A percentile compares a stretch with the other conserved stretches of the same genome.
These are phyloP conservation scores for human (Homo sapiens) DNA, from an alignment of 2,113 vertebrate species.

Conservation along the genomic window DNA sequence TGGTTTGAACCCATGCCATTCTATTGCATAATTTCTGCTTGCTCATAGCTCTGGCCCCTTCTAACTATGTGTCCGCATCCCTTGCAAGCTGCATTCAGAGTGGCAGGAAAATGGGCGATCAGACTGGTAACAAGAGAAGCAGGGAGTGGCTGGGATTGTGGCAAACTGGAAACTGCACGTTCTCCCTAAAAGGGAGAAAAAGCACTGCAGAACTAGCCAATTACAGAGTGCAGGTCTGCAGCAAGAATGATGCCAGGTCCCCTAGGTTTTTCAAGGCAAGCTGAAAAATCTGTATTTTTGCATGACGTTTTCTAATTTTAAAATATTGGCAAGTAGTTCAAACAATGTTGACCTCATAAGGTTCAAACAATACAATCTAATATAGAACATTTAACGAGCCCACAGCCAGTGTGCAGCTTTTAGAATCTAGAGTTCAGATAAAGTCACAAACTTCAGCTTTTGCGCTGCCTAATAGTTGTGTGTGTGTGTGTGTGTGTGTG, in stretches of 20 bases:
- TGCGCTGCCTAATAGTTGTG: background rate
- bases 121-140: background rate
- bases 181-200: background rate
- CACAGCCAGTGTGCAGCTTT: background rate
- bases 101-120: background rate
- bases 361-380: background rate
- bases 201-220: background rate
- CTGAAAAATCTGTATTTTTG: background rate
- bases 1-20: background rate
- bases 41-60: background rate
- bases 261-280: background rate
- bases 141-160: background rate
- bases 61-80: background rate
- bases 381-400: background rate
- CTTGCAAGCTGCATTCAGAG: background rate
- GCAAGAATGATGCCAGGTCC: accelerated
- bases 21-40: slow-evolving; percentile 5
- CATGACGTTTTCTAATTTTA: background rate
- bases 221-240: background rate
- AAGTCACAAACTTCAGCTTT: background rate
- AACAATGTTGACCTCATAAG: background rate
- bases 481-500: background rate
- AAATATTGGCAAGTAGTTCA: background rate
- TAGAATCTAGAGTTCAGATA: background rate
- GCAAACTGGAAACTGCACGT: background rate